Conservation (phyloP, 2,113 vertebrate species). For the Etheostoma cragini region DNA sequence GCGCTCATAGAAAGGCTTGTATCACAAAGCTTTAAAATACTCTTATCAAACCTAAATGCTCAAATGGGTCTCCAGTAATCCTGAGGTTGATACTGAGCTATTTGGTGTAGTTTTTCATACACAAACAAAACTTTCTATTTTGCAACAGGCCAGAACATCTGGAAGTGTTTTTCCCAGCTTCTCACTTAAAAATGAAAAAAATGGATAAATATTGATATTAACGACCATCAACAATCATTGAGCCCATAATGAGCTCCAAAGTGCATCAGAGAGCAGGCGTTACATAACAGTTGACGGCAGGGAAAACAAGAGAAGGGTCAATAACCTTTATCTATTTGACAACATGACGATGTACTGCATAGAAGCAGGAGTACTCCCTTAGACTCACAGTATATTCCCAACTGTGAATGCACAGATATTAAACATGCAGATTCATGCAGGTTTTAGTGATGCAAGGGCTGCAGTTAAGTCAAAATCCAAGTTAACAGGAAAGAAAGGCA, state of each 20-base stretch:
- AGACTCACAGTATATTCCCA: too few species aligned
- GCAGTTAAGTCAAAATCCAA: not conserved
- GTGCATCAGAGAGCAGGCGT: conserved; percentile 18
- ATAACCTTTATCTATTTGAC: conserved; percentile 37
- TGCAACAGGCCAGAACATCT: conserved; percentile 13
- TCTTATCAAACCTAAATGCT: not conserved
- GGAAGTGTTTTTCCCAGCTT: conserved; percentile 21
- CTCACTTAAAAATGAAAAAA: conserved; percentile 5
- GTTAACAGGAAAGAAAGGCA: too few species aligned
- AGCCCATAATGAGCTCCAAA: conserved; percentile 25
- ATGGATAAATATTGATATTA: conserved; percentile 36
- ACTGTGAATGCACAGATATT: not conserved
- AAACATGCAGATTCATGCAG: not conserved
- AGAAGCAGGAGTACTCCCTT: not conserved
- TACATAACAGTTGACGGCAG: conserved; percentile 11
- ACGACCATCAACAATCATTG: not conserved
- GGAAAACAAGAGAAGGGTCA: conserved; percentile 10
- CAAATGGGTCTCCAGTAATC: not conserved
- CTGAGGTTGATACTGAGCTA: not conserved
- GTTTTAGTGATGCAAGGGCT: not conserved
- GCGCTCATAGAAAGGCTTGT: too few species aligned
- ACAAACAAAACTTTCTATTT: not conserved
- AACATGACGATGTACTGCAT: not conserved
- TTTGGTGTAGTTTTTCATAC: not conserved
- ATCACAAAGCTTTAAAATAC: not conserved